Conservation (phyloP, 2,797 vertebrate genomes). For the Lycodopsis pacificus region DNA sequence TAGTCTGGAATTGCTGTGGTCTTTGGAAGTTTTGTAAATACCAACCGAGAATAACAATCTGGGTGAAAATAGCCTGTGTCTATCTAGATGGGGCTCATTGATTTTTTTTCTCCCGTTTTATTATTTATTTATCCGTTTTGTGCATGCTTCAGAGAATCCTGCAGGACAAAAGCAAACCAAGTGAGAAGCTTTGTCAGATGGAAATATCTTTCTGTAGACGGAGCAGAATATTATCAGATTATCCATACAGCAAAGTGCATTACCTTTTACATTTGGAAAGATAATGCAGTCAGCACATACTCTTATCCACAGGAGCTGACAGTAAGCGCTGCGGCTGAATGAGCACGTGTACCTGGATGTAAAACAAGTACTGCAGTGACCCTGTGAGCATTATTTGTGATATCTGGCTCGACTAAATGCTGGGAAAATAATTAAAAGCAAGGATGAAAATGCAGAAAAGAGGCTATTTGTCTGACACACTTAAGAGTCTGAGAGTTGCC, state of each 20-base stretch:
- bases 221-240: slow-evolving; percentile 37
- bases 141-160: slow-evolving; percentile 27
- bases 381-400: slow-evolving; percentile 14
- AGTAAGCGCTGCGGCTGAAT: background rate
- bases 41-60: slow-evolving; percentile 64
- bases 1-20: slow-evolving; percentile 50
- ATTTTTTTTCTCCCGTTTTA: slow-evolving; percentile 49
- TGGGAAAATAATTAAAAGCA: slow-evolving; percentile 27
- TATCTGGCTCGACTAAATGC: background rate
- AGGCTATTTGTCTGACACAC: slow-evolving; percentile 14
- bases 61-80: slow-evolving; percentile 53
- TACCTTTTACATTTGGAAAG: slow-evolving; percentile 24
- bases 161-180: slow-evolving; percentile 28
- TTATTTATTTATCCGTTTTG: slow-evolving; percentile 54
- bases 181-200: slow-evolving; percentile 11
- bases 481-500: slow-evolving; percentile 16
- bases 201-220: slow-evolving; percentile 5
- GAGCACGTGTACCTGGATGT: slow-evolving; percentile 4
- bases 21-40: slow-evolving; percentile 73
- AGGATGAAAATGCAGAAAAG: slow-evolving; percentile 32
- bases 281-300: background rate
- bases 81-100: slow-evolving; percentile 66
- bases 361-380: slow-evolving; percentile 1
- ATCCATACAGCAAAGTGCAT: slow-evolving; percentile 4
- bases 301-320: slow-evolving; percentile 3